Conservation (phyloP, 2,888 invertebrate species). For the Heliconius aoede region DNA sequence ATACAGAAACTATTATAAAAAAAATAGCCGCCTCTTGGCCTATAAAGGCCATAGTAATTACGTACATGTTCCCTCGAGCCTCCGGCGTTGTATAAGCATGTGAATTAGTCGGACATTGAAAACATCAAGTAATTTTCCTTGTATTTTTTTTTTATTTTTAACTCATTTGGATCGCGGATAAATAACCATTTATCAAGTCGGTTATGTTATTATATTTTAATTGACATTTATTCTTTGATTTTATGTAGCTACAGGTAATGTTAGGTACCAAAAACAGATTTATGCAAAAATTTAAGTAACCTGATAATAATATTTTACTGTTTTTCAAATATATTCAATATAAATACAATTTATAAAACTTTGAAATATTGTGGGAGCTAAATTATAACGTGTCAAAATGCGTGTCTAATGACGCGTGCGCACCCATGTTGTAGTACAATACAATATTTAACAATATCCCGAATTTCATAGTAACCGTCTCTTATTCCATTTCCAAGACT, state of each 20-base stretch:
- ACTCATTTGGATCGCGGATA: slow-evolving; percentile 29
- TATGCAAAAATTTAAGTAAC: background rate
- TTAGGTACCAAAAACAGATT: background rate
- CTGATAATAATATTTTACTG: background rate
- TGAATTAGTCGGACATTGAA: slow-evolving; percentile 47
- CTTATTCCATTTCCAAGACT: slow-evolving; percentile 55
- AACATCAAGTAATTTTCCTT: slow-evolving; percentile 40
- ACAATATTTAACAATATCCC: slow-evolving; percentile 66
- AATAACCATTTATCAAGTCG: slow-evolving; percentile 23
- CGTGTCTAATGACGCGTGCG: slow-evolving; percentile 71
- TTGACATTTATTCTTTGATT: background rate
- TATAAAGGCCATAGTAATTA: slow-evolving; percentile 63
- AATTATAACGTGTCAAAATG: slow-evolving; percentile 66
- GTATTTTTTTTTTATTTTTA: slow-evolving; percentile 37
- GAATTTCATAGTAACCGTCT: slow-evolving; percentile 51
- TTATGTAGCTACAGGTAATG: background rate
- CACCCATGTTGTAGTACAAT: slow-evolving; percentile 57
- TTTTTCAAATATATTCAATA: background rate
- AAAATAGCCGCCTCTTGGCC: slow-evolving; percentile 55
- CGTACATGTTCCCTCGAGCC: slow-evolving; percentile 61
- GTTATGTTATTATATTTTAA: slow-evolving; percentile 24
- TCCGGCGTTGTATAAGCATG: slow-evolving; percentile 51
- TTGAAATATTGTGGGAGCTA: slow-evolving; percentile 67
- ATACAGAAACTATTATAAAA: slow-evolving; percentile 35
- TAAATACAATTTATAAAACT: slow-evolving; percentile 20